phyloP scores from a whole-genome alignment of 1,140 invertebrate genomes.

The Lepidostoma basale region DNA sequence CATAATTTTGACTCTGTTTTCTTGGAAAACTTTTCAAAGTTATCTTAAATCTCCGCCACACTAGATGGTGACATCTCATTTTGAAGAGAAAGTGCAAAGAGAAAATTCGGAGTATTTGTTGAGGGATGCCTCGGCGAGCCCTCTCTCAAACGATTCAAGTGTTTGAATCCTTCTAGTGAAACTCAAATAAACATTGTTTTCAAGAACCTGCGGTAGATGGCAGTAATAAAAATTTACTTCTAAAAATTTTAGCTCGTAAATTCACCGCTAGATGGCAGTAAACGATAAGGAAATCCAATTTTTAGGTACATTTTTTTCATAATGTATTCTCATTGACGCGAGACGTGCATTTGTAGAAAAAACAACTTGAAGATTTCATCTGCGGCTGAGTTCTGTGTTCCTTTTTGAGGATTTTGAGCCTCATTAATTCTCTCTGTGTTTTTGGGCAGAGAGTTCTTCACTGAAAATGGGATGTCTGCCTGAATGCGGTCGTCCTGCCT shows the following conservation, averaged over 20 bases:
- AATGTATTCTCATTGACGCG: conserved; percentile 7
- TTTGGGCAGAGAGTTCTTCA: conserved; percentile 6
- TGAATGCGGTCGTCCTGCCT: not conserved
- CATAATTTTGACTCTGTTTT: too few species aligned
- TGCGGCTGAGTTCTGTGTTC: not conserved
- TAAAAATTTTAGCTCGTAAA: conserved; percentile 4
- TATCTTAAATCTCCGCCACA: too few species aligned
- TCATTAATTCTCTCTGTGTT: conserved; percentile 23
- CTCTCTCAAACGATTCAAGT: not conserved
- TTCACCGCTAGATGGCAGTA: conserved; percentile 7
- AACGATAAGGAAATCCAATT: not conserved
- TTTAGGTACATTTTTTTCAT: not conserved
- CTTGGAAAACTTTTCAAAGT: too few species aligned
- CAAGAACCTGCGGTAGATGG: not conserved
- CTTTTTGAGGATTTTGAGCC: not conserved
- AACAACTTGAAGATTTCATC: conserved; percentile 3
- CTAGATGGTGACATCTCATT: too few species aligned
- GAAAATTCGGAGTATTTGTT: conserved; percentile 13
- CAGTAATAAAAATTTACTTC: not conserved
- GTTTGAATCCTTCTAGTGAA: not conserved
- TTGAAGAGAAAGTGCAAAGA: not conserved
- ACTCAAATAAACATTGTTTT: not conserved
- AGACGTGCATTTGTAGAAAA: not conserved
- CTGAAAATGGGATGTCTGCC: not conserved
- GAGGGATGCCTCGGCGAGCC: not conserved